Percentiles rank a stretch among this genome's conserved stretches.
These are phyloP conservation scores for Terebella lapidaria DNA, from an alignment of 2,888 invertebrate genomes.

Conservation along the genomic window DNA sequence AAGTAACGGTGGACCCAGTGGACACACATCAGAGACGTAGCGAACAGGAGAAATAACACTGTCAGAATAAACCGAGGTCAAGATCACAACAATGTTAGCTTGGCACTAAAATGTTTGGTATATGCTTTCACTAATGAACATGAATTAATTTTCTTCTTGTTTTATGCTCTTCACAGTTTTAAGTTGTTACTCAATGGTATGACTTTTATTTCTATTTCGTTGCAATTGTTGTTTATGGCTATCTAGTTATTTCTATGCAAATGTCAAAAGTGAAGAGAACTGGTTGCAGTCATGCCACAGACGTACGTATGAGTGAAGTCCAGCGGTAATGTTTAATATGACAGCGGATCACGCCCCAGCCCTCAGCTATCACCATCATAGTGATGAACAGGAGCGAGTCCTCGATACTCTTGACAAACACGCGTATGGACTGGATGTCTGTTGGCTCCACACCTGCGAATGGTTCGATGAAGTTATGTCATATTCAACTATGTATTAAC, in stretches of 20 bases:
- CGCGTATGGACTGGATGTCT: slow-evolving; percentile 12
- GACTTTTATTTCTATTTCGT: too few relatives aligned
- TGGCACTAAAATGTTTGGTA: neutral
- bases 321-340: slow-evolving; percentile 19
- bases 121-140: too few relatives aligned
- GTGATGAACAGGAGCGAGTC: slow-evolving; percentile 19
- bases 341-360: slow-evolving; percentile 20
- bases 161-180: too few relatives aligned
- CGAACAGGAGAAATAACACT: slow-evolving; percentile 19
- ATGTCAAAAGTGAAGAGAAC: too few relatives aligned
- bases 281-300: too few relatives aligned
- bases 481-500: too few relatives aligned
- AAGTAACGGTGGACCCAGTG: slow-evolving; percentile 22
- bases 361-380: slow-evolving; percentile 21
- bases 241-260: too few relatives aligned
- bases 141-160: too few relatives aligned
- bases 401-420: slow-evolving; percentile 18
- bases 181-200: too few relatives aligned
- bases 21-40: slow-evolving; percentile 20
- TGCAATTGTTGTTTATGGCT: too few relatives aligned
- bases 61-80: slow-evolving; percentile 7
- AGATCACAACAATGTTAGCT: neutral
- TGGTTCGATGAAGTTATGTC: too few relatives aligned
- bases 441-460: slow-evolving; percentile 15
- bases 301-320: slow-evolving; percentile 6